Base-by-base conservation (phyloP, 2,797 vertebrate species). In the Monodelphis domestica region DNA sequence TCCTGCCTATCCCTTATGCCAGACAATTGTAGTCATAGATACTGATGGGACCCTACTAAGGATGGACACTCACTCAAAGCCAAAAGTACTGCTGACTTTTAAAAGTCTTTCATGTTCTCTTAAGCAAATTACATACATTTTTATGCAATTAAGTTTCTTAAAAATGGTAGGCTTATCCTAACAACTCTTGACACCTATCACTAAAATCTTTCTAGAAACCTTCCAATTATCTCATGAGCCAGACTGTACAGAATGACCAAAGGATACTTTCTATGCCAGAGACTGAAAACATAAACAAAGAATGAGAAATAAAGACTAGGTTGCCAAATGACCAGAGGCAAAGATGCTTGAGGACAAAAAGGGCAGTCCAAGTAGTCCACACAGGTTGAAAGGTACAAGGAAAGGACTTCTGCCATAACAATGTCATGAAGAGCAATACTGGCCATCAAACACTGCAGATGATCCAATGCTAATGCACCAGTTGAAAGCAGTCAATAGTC, bases 61-160 rank as follows among this genome's bases (percentile, higher is more conserved):
- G 53, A 91, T 89, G 53, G 54, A 50, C 21, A 56, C 28, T 55
- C 52, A 54, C 29, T n/a, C 63, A 91, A 93, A 21, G 33, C 84
- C 92, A 95, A 92, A 88, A 94, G 94, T 91, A 87, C 87, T 50
- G 54, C 15, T 57, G 57, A 88, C 54, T 90, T 95, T 54, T 38
- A 96, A 78, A 50, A 15, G 53, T 90, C 21, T 78, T 38, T 33
- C 26, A 89, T 0, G 14, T 45, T 33, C 50, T 94, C 89, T 50
- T n/a, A 89, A 91, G 33, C 91, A 95, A 87, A 91, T 2, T n/a
- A 78, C 63, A 38, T 78, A 38, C 21, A 45, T 84, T 45, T 84
- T 11, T 84, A 45, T 50, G 21, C 24, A 84, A 84, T 84, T 84
- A 50, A 84, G 21, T 84, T 84, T 84, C 70, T 84, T n/a, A n/a